Conservation (phyloP, 2,888 invertebrate genomes). For the Drosophila ezoana region DNA sequence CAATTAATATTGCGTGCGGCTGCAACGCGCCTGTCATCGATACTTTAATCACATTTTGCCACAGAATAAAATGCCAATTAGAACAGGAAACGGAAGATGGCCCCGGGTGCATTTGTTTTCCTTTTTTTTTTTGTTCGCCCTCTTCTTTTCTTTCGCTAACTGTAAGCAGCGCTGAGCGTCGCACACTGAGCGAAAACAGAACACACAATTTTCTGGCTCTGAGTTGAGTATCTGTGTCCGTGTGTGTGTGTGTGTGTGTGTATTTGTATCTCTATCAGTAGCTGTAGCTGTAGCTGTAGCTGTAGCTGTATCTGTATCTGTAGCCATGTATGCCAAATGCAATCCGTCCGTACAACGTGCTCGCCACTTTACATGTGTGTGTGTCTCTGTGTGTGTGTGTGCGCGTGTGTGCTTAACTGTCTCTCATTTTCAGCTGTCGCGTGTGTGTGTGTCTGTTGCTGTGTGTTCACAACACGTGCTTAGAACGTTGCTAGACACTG, state of each 20-base stretch:
- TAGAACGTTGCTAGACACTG: constrained; percentile 83
- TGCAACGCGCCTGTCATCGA: constrained; percentile 45
- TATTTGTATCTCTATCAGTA: constrained; percentile 23
- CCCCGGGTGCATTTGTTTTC: constrained; percentile 5
- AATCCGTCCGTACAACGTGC: constrained; percentile 65
- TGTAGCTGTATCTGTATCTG: constrained; percentile 27
- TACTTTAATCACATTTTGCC: constrained; percentile 55
- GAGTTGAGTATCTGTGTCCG: constrained; percentile 4
- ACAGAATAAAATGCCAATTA: constrained; percentile 30
- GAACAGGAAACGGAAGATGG: constrained; percentile 37
- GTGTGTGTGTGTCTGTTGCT: constrained; percentile 42
- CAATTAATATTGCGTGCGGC: constrained; percentile 38
- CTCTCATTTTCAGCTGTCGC: constrained; percentile 44
- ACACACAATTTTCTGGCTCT: constrained; percentile 1
- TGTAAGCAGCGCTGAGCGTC: constrained; percentile 25
- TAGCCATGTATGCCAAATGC: constrained; percentile 63
- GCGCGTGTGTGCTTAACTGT: constrained; percentile 23
- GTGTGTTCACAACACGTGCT: constrained; percentile 84
- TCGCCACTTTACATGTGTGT: constrained; percentile 11
- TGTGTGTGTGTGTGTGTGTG: constrained; percentile 4
- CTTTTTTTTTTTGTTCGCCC: no score
- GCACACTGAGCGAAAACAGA: constrained; percentile 15
- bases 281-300: constrained; percentile 27
- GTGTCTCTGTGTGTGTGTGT: constrained; percentile 1
- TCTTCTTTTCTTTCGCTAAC: constrained; percentile 15